Evolutionary conservation across 2,888 invertebrate genomes (phyloP).

Genomic region (Protonemura montana): DNA sequence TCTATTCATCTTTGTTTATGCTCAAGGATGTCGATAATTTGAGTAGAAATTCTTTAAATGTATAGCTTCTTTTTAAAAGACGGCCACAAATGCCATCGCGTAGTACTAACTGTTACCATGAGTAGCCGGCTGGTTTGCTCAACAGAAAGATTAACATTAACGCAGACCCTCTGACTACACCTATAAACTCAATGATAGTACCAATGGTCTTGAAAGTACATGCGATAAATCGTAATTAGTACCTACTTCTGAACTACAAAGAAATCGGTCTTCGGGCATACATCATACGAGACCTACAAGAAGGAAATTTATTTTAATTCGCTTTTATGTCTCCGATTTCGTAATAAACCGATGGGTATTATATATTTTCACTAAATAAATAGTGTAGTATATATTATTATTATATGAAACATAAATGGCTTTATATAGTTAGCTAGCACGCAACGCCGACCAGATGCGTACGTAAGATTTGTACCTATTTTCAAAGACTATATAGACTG

Average conservation of each 20-base stretch:
- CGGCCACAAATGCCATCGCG: too few relatives aligned
- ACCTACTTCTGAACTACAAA: not conserved
- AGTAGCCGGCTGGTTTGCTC: too few relatives aligned
- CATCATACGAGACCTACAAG: not conserved
- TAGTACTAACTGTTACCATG: too few relatives aligned
- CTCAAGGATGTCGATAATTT: too few relatives aligned
- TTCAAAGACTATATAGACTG: not conserved
- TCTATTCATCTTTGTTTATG: too few relatives aligned
- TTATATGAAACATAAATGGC: not conserved
- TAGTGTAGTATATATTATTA: not conserved
- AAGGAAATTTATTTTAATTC: conserved; percentile 10
- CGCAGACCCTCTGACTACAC: too few relatives aligned
- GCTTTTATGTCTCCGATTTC: conserved; percentile 1
- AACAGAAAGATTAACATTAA: too few relatives aligned
- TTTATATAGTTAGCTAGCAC: not conserved
- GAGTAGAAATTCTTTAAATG: too few relatives aligned
- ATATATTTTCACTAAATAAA: conserved; percentile 17
- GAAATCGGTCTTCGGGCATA: not conserved
- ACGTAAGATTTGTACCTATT: not conserved
- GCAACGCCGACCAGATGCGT: not conserved
- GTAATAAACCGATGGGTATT: conserved; percentile 5
- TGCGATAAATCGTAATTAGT: not conserved
- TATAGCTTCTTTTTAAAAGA: too few relatives aligned
- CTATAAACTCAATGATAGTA: not conserved
- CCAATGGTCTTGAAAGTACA: not conserved